Conservation (phyloP, 2,113 vertebrate species). For the Sceloporus tristichus region DNA sequence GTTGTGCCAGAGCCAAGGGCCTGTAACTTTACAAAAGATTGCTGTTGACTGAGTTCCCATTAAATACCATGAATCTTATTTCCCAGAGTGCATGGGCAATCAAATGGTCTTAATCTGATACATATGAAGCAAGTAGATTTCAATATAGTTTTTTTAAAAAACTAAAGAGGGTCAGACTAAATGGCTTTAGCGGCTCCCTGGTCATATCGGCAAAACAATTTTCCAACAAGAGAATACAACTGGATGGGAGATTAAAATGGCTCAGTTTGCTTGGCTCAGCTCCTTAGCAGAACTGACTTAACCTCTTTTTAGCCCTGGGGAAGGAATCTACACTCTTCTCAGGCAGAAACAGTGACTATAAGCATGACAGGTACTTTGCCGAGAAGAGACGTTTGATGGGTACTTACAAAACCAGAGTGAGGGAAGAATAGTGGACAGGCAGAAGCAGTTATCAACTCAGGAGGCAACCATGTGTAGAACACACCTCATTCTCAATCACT, state of each 20-base stretch:
- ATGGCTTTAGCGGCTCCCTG: neutral
- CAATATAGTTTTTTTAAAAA: neutral
- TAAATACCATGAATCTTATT: neutral
- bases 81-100: neutral
- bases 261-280: neutral
- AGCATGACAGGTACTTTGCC: neutral
- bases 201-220: neutral
- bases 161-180: neutral
- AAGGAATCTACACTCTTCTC: neutral
- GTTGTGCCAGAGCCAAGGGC: neutral
- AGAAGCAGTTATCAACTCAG: neutral
- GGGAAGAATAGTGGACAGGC: neutral
- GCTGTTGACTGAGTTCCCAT: neutral
- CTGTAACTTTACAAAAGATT: neutral
- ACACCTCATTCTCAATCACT: neutral
- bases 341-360: neutral
- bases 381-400: neutral
- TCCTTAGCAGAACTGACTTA: neutral
- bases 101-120: neutral
- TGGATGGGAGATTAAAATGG: neutral
- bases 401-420: neutral
- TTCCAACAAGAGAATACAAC: neutral
- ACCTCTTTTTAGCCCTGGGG: neutral
- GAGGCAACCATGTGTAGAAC: neutral
- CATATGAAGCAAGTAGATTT: neutral